Base-by-base conservation (phyloP, 2,888 invertebrate genomes). In the Nemoura dubitans region DNA sequence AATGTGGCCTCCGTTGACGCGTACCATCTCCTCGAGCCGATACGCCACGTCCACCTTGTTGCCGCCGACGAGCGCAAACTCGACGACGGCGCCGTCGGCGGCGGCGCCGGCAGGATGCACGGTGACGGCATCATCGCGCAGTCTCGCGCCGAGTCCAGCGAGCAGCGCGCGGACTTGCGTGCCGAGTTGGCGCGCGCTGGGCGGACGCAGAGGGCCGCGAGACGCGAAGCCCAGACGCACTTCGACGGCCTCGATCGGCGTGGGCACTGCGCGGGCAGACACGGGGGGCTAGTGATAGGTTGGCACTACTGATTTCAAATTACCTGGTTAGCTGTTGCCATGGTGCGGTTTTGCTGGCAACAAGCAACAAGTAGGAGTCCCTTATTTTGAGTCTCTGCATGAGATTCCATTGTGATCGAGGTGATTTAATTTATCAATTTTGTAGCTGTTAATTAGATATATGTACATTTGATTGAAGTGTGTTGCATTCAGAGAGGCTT, bases 41-140 rank as follows among this genome's bases (percentile, higher is more conserved):
- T 95, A 97, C 0, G 96, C 95, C 76, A 96, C 93, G 90, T 97
- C 97, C 0, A 96, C 95, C 89, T 97, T 96, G 88, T 94, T 94
- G 0, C 94, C 93, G 3, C 96, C 96, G 87, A 94, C 92, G 3
- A 97, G 92, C 82, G 95, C 93, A 86, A 95, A 95, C 43, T 93
- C 92, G n/a, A 94, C 91, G 59, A 92, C 92, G 0, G 93, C 91
- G 0, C 92, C 92, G 87, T 94, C 94, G 0, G 93, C 89, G 91
- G 93, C 91, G 90, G 93, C 90, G 91, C 93, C 89, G 91, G 93
- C 91, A 90, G 93, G 90, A 91, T 94, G 91, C 87, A 93, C 90
- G 85, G 92, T 90, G 88, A 94, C 89, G 91, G 95, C 92, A 88
- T 93, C 92, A 81, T 91, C 90, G 88, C 90, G 90, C 0, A 92